phyloP scores from a whole-genome alignment of 2,113 vertebrate genomes.

The Pelmatolapia mariae region DNA sequence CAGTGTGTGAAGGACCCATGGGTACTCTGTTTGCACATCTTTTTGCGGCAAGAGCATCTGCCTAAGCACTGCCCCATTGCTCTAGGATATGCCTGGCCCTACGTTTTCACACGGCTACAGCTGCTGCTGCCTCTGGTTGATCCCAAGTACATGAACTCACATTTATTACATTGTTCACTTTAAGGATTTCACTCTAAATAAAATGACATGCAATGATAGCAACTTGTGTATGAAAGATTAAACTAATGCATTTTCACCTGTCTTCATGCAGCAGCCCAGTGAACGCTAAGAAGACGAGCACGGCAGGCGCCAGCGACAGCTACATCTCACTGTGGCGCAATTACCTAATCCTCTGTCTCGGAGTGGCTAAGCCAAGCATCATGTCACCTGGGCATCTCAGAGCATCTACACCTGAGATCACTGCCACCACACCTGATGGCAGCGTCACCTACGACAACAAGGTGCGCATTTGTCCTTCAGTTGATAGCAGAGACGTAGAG shows the following conservation, averaged over 20 bases:
- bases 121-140: slow-evolving; percentile 93
- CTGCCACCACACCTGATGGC: slow-evolving; percentile 93
- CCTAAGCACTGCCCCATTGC: slow-evolving; percentile 93
- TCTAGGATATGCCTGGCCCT: slow-evolving; percentile 97
- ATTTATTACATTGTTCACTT: background rate
- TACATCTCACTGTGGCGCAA: slow-evolving; percentile 97
- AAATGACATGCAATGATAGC: background rate
- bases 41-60: slow-evolving; percentile 94
- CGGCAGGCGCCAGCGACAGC: slow-evolving; percentile 83
- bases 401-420: slow-evolving; percentile 95
- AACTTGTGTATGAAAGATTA: background rate
- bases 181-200: background rate
- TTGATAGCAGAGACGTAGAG: background rate
- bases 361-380: slow-evolving; percentile 95
- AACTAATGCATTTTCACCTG: background rate
- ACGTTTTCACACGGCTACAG: slow-evolving; percentile 91
- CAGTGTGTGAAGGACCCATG: slow-evolving; percentile 95
- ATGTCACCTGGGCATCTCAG: slow-evolving; percentile 96
- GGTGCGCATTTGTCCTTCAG: slow-evolving; percentile 58
- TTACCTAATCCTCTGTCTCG: slow-evolving; percentile 95
- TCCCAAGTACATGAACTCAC: slow-evolving; percentile 80
- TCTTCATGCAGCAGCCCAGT: slow-evolving; percentile 82
- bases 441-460: slow-evolving; percentile 96
- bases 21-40: slow-evolving; percentile 97
- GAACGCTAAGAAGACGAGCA: slow-evolving; percentile 96